Percentiles rank a stretch among this genome's conserved stretches.
phyloP scores from a whole-genome alignment of 1,140 invertebrate genomes.

The Drosophila orosa region DNA sequence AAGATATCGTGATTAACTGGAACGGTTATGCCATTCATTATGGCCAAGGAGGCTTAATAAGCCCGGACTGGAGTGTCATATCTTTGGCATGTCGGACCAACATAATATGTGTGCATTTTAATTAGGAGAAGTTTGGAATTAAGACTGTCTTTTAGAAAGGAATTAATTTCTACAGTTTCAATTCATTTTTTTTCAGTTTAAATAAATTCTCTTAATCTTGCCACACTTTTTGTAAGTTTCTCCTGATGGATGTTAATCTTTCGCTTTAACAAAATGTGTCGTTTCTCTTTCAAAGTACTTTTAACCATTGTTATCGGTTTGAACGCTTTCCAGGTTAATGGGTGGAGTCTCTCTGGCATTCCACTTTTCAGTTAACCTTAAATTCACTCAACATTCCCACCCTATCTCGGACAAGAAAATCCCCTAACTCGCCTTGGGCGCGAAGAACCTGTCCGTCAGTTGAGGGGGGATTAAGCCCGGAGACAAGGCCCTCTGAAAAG shows the following conservation, averaged over 20 bases:
- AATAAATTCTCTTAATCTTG: not conserved
- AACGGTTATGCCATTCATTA: slow-evolving; percentile 51
- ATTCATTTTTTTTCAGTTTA: not conserved
- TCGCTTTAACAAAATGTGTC: not conserved
- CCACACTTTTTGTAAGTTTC: not conserved
- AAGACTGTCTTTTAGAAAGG: not conserved
- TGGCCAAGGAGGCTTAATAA: slow-evolving; percentile 42
- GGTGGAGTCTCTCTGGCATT: not conserved
- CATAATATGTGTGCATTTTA: not conserved
- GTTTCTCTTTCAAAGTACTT: not conserved
- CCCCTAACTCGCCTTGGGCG: slow-evolving; percentile 23
- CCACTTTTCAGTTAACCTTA: slow-evolving; percentile 8
- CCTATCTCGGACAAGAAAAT: slow-evolving; percentile 41
- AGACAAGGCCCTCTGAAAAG: slow-evolving; percentile 19
- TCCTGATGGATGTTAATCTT: not conserved
- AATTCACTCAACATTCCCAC: slow-evolving; percentile 8
- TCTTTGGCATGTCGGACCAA: slow-evolving; percentile 1
- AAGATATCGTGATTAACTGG: slow-evolving; percentile 51
- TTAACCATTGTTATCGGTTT: not conserved
- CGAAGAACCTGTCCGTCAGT: slow-evolving; percentile 37
- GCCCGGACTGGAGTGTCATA: slow-evolving; percentile 14
- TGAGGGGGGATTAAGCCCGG: slow-evolving; percentile 24
- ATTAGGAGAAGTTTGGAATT: not conserved
- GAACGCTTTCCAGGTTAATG: not conserved
- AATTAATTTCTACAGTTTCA: not conserved